phyloP scores from a whole-genome alignment of 2,888 invertebrate genomes.

The Eurois occulta region DNA sequence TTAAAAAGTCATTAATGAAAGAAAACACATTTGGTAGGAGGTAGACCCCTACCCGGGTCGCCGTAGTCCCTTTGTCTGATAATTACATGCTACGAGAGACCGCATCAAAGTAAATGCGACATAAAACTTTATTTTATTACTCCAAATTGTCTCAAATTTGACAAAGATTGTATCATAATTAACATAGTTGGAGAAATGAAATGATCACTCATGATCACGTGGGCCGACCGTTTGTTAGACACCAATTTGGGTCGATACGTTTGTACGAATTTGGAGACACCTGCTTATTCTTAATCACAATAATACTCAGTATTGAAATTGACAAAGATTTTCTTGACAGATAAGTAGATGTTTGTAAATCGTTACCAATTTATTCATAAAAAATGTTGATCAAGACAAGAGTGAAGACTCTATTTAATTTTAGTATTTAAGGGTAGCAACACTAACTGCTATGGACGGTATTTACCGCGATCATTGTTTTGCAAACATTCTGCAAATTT shows the following conservation, averaged over 20 bases:
- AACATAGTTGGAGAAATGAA: slow-evolving; percentile 79
- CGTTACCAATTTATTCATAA: not conserved
- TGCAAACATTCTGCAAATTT: too few species aligned
- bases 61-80: slow-evolving; percentile 75
- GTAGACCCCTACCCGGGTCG: slow-evolving; percentile 65
- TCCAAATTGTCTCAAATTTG: slow-evolving; percentile 88
- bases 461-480: too few species aligned
- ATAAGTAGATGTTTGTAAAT: not conserved
- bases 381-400: not conserved
- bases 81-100: slow-evolving; percentile 83
- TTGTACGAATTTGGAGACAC: slow-evolving; percentile 29
- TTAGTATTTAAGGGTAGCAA: too few species aligned
- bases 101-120: slow-evolving; percentile 89
- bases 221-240: slow-evolving; percentile 28
- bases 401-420: not conserved
- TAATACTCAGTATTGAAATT: not conserved
- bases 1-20: slow-evolving; percentile 70
- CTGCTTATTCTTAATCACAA: slow-evolving; percentile 33
- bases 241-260: slow-evolving; percentile 21
- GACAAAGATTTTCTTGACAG: not conserved
- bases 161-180: slow-evolving; percentile 87
- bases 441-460: too few species aligned
- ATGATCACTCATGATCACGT: slow-evolving; percentile 70
- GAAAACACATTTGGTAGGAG: slow-evolving; percentile 63
- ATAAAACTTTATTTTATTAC: slow-evolving; percentile 90